Conservation (phyloP, 2,113 vertebrate genomes). For the Telmatochromis sp. region DNA sequence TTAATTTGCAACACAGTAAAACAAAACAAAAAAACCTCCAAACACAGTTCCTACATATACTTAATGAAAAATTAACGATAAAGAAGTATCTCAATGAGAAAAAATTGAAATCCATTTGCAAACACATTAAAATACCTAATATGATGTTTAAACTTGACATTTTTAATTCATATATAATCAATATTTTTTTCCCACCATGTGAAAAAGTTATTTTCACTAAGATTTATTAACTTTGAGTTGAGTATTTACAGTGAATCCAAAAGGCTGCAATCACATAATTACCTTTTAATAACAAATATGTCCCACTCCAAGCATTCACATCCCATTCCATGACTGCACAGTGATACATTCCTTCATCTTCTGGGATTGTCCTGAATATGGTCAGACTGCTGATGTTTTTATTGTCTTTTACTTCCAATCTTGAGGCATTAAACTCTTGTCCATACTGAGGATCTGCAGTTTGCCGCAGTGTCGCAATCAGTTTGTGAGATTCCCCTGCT, state of each 20-base stretch:
- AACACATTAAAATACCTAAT: background rate
- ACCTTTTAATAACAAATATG: background rate
- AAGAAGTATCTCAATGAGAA: no score
- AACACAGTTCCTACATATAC: no score
- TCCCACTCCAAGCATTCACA: background rate
- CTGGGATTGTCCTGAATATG: background rate
- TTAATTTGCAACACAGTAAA: no score
- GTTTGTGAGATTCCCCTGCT: background rate
- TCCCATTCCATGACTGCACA: background rate
- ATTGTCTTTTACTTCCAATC: rapidly evolving
- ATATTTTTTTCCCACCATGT: rapidly evolving
- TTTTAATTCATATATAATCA: background rate
- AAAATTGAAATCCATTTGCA: background rate
- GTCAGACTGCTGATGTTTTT: background rate
- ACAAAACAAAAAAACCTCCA: no score
- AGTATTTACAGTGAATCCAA: background rate
- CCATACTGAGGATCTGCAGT: rapidly evolving
- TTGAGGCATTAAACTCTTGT: background rate
- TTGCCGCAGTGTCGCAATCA: background rate
- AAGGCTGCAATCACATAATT: background rate
- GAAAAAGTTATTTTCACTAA: background rate
- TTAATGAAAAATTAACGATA: no score
- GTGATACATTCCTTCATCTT: constrained; percentile 14
- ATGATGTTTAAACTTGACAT: rapidly evolving
- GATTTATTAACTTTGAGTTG: background rate